Evolutionary conservation across 2,797 vertebrate species (phyloP).

Genomic region (Spondyliosoma cantharus): DNA sequence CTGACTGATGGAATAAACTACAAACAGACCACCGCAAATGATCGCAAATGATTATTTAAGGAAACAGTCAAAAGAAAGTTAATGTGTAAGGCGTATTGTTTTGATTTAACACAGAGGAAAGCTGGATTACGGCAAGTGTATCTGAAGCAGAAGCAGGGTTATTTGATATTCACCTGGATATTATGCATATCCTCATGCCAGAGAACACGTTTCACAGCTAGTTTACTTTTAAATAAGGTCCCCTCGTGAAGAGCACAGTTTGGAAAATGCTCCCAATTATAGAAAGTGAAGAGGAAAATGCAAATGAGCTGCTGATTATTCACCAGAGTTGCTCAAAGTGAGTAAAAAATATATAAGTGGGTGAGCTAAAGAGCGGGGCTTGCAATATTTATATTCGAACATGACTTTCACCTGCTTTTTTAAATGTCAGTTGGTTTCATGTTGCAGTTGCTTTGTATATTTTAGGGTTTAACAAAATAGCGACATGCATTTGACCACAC

Average conservation of each 20-base stretch:
- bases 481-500: neutral
- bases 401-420: neutral
- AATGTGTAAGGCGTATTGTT: neutral
- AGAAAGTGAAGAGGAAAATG: slow-evolving; percentile 15
- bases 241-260: neutral
- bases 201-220: neutral
- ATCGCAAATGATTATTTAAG: neutral
- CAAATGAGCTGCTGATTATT: slow-evolving; percentile 16
- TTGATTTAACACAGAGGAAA: neutral
- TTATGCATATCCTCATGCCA: neutral
- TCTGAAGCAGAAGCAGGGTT: neutral
- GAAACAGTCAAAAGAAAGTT: neutral
- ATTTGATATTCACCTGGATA: neutral
- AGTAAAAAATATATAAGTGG: slow-evolving; percentile 3
- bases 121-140: neutral
- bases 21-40: neutral
- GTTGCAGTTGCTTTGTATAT: neutral
- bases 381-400: neutral
- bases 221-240: neutral
- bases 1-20: neutral
- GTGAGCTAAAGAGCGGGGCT: neutral
- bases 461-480: neutral
- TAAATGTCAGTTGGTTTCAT: too few relatives aligned
- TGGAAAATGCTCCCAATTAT: slow-evolving; percentile 5
- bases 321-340: neutral